Conservation (phyloP, 2,888 invertebrate genomes). For the Pandemis cinnamomeana region DNA sequence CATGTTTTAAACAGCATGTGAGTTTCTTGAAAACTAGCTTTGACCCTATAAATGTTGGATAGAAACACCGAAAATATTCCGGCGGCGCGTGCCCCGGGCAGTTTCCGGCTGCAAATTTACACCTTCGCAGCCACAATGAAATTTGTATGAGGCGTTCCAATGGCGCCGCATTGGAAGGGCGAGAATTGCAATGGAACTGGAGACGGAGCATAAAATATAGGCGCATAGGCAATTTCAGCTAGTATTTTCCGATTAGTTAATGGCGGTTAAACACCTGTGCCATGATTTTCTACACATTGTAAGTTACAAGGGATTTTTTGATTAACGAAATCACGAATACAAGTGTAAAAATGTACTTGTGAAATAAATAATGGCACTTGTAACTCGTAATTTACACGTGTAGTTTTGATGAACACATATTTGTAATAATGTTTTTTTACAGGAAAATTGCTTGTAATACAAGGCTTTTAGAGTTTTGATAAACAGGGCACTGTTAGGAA, state of each 20-base stretch:
- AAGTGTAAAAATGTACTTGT: too few species aligned
- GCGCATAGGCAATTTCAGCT: neutral
- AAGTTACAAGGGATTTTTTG: too few species aligned
- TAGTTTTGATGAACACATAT: too few species aligned
- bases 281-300: too few species aligned
- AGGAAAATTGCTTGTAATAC: too few species aligned
- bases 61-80: neutral
- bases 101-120: constrained; percentile 3
- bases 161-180: neutral
- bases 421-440: too few species aligned
- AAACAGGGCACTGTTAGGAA: too few species aligned
- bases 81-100: neutral
- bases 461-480: too few species aligned
- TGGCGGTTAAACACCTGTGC: too few species aligned
- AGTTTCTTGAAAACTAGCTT: neutral
- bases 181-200: neutral
- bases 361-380: too few species aligned
- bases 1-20: neutral
- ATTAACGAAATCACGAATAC: too few species aligned
- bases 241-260: neutral
- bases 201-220: neutral
- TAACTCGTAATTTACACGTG: too few species aligned
- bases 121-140: constrained; percentile 3
- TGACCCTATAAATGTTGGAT: neutral
- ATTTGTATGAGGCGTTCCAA: constrained; percentile 7